Evolutionary conservation across 2,113 vertebrate species (phyloP).

Genomic region (Eulacestoma nigropectus): DNA sequence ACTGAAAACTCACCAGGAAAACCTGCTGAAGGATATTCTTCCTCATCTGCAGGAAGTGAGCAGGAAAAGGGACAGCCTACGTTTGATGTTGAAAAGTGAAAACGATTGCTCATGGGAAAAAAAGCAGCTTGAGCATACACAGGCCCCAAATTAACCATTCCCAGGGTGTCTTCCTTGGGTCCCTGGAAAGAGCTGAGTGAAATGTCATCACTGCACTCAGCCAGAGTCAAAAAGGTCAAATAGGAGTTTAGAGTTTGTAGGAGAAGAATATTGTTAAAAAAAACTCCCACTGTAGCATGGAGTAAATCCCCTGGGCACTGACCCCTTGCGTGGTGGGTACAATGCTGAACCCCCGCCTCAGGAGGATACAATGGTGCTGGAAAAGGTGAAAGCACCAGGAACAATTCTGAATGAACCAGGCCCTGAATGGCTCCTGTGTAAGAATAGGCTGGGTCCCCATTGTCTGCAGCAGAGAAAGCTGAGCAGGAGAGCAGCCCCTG

Average conservation of each 20-base stretch:
- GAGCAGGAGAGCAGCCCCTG: not conserved
- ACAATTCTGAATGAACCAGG: not conserved
- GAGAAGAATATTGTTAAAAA: not conserved
- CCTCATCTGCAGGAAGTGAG: not conserved
- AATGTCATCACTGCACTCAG: not conserved
- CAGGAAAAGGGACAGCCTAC: not conserved
- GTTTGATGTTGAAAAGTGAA: not conserved
- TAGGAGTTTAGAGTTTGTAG: not conserved
- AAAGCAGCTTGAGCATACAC: not conserved
- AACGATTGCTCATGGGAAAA: not conserved
- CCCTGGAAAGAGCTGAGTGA: not conserved
- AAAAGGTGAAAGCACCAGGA: slow-evolving; percentile 7
- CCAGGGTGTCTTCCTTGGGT: not conserved
- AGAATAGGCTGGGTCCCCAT: not conserved
- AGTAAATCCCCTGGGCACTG: not conserved
- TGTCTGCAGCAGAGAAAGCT: not conserved
- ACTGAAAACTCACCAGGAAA: not conserved
- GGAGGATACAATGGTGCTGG: not conserved
- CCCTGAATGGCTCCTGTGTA: not conserved
- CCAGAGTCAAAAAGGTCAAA: not conserved
- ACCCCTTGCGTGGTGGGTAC: not conserved
- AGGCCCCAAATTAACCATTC: not conserved
- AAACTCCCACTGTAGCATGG: accelerated
- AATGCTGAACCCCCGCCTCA: not conserved
- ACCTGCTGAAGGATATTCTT: not conserved